Evolutionary conservation across 30 jellyfish, hydroid and myxozoan genomes (phyloP).

Genomic region (Catostylus mosaicus): DNA sequence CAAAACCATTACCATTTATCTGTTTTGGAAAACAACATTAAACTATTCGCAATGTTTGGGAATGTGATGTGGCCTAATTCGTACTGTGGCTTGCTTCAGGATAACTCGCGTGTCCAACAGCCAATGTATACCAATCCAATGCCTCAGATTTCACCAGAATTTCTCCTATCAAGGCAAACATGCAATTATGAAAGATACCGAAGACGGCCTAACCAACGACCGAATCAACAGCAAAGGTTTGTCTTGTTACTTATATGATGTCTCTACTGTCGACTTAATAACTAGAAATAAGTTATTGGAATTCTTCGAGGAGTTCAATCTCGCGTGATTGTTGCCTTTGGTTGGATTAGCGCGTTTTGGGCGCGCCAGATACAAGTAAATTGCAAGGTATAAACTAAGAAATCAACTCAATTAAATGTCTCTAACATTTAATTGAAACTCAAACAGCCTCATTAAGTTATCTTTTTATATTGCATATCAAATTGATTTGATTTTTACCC

Average conservation of each 20-base stretch:
- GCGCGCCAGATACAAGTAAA: slow-evolving; percentile 54
- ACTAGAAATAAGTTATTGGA: background rate
- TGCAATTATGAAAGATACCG: slow-evolving; percentile 62
- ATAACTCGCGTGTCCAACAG: slow-evolving; percentile 67
- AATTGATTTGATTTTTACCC: too few relatives aligned
- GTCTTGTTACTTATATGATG: background rate
- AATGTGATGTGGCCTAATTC: slow-evolving; percentile 67
- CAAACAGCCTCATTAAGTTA: too few relatives aligned
- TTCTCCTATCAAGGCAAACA: slow-evolving; percentile 62
- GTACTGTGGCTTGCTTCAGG: slow-evolving; percentile 58
- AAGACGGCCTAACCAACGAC: slow-evolving; percentile 67
- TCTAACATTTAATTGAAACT: background rate
- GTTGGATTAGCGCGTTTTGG: slow-evolving; percentile 5
- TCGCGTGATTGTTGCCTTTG: slow-evolving; percentile 51
- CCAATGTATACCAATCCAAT: slow-evolving; percentile 61
- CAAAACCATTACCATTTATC: background rate
- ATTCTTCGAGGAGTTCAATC: background rate
- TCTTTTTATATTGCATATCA: too few relatives aligned
- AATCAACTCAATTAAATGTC: background rate
- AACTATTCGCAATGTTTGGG: slow-evolving; percentile 35
- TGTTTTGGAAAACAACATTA: background rate
- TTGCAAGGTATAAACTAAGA: background rate
- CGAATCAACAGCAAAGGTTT: slow-evolving; percentile 52
- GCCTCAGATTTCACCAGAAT: slow-evolving; percentile 69
- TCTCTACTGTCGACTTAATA: too few relatives aligned